Evolutionary conservation across 2,888 invertebrate genomes (phyloP).

Genomic region (Pristionchus mayeri): DNA sequence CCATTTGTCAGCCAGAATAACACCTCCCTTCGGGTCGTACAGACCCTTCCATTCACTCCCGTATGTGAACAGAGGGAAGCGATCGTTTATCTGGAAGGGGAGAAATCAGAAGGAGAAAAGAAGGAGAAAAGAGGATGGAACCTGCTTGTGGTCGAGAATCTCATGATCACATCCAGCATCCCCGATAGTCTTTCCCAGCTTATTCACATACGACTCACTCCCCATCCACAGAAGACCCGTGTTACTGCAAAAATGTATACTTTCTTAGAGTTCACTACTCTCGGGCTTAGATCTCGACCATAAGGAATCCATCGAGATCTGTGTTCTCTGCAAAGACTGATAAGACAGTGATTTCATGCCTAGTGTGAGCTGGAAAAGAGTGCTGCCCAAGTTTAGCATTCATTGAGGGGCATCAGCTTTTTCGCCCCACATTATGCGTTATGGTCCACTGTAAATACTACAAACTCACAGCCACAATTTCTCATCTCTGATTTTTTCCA

Average conservation of each 20-base stretch:
- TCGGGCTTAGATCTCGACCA: too few species aligned
- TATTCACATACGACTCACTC: constrained; percentile 3
- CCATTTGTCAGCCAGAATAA: constrained; percentile 65
- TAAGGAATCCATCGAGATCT: too few species aligned
- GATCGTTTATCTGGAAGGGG: background rate
- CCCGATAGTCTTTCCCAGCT: constrained; percentile 55
- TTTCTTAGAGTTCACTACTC: background rate
- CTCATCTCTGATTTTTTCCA: constrained; percentile 58
- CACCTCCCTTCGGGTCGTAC: constrained; percentile 65
- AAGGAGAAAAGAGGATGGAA: background rate
- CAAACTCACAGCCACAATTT: constrained; percentile 60
- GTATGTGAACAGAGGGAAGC: constrained; percentile 60
- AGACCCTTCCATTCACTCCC: constrained; percentile 58
- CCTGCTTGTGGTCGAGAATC: constrained; percentile 56
- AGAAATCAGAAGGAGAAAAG: background rate
- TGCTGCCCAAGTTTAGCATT: too few species aligned
- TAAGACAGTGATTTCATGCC: too few species aligned
- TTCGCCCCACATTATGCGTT: too few species aligned
- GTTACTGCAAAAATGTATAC: constrained; percentile 54
- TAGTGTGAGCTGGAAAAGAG: too few species aligned
- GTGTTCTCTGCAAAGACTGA: too few species aligned
- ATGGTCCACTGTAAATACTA: too few species aligned
- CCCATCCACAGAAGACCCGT: constrained; percentile 62
- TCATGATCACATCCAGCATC: constrained; percentile 57
- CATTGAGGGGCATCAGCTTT: too few species aligned